These are phyloP conservation scores for Heliconius ismenius DNA, from an alignment of 2,888 invertebrate genomes.

Conservation along the genomic window DNA sequence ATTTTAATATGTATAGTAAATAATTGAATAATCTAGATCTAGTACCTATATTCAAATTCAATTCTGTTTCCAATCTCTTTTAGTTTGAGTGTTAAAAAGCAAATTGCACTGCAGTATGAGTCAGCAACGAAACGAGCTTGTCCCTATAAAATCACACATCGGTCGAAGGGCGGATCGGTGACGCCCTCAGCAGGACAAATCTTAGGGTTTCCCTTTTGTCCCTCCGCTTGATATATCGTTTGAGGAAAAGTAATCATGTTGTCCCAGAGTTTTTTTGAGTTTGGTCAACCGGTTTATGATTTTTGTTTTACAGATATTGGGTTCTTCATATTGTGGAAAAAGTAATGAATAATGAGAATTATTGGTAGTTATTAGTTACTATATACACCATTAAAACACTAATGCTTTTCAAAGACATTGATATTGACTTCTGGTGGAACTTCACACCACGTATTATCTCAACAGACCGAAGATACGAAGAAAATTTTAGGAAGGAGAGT, in stretches of 20 bases:
- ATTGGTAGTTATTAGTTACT: too few relatives aligned
- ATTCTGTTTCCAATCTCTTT: neutral
- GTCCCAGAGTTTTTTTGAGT: conserved; percentile 23
- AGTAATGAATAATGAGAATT: neutral
- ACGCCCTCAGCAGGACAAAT: conserved; percentile 60
- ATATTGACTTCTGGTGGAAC: too few relatives aligned
- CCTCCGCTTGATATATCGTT: conserved; percentile 42
- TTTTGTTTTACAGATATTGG: neutral
- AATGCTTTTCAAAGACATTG: too few relatives aligned
- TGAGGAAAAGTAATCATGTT: conserved; percentile 42
- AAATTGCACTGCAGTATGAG: conserved; percentile 33
- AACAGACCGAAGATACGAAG: too few relatives aligned
- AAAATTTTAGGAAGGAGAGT: too few relatives aligned
- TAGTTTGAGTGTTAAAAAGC: neutral
- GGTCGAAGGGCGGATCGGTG: conserved; percentile 56
- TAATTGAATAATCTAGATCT: neutral
- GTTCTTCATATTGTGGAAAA: neutral
- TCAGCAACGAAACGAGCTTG: conserved; percentile 32
- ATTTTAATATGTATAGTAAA: neutral
- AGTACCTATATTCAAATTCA: neutral
- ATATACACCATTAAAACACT: too few relatives aligned
- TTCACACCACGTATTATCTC: too few relatives aligned
- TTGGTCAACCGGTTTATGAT: conserved; percentile 9
- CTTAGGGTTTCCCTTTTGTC: conserved; percentile 43
- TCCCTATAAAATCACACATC: conserved; percentile 37